phyloP scores from a whole-genome alignment of 2,113 vertebrate species.

The Perca schrenkii region DNA sequence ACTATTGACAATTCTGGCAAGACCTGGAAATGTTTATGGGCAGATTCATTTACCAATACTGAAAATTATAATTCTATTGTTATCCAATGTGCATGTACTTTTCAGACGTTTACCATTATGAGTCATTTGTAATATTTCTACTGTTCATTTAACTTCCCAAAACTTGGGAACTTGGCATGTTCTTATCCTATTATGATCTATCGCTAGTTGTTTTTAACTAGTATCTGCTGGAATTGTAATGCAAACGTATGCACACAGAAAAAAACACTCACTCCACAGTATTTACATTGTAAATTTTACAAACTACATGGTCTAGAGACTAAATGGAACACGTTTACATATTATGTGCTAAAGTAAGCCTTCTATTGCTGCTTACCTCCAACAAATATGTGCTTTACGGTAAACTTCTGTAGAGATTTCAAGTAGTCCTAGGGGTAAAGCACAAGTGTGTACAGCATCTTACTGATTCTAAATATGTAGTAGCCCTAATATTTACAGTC shows the following conservation, averaged over 20 bases:
- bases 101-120: neutral
- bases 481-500: no score
- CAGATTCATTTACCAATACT: neutral
- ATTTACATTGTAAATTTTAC: neutral
- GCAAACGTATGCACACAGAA: neutral
- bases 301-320: neutral
- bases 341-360: neutral
- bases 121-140: neutral
- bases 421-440: conserved; percentile 87
- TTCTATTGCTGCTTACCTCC: conserved; percentile 85
- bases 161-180: no score
- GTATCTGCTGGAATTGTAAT: no score
- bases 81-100: neutral
- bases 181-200: no score
- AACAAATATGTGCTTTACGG: conserved; percentile 86
- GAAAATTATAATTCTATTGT: neutral
- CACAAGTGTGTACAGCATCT: conserved; percentile 4
- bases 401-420: conserved; percentile 85
- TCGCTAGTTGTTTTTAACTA: no score
- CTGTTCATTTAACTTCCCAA: neutral
- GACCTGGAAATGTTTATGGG: neutral
- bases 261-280: neutral
- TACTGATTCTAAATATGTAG: neutral
- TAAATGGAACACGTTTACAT: neutral
- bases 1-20: neutral